phyloP scores from a whole-genome alignment of 2,888 invertebrate genomes.

The Macaria liturata region DNA sequence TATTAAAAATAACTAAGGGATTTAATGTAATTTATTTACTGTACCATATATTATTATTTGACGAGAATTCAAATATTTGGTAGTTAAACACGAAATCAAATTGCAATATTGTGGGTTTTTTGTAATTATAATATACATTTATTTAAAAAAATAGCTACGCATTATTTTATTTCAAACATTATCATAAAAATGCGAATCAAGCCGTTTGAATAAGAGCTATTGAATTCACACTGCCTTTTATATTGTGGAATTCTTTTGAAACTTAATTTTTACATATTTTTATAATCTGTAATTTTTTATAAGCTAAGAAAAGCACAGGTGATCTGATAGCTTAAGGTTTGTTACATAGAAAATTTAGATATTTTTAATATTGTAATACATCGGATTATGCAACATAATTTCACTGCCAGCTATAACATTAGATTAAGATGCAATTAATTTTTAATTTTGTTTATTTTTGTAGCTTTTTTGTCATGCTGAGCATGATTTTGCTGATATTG shows the following conservation, averaged over 20 bases:
- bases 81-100: neutral
- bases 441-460: conserved; percentile 3
- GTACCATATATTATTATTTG: conserved; percentile 2
- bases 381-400: conserved; percentile 14
- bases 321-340: too few relatives aligned
- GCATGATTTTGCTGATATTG: conserved; percentile 8
- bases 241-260: too few relatives aligned
- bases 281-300: too few relatives aligned
- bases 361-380: neutral
- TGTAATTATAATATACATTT: neutral
- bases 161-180: too few relatives aligned
- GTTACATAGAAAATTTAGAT: too few relatives aligned
- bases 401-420: conserved; percentile 9
- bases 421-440: conserved; percentile 1
- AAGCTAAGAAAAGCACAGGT: too few relatives aligned
- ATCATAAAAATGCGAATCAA: too few relatives aligned
- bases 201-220: too few relatives aligned
- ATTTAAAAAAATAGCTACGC: too few relatives aligned
- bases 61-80: conserved; percentile 8
- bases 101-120: neutral
- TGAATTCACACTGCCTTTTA: too few relatives aligned
- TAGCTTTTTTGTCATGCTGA: conserved; percentile 3
- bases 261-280: too few relatives aligned
- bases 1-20: conserved; percentile 42
- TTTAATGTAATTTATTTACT: conserved; percentile 1